Conservation (phyloP, 1,140 invertebrate species). For the Homalodisca vitripennis region DNA sequence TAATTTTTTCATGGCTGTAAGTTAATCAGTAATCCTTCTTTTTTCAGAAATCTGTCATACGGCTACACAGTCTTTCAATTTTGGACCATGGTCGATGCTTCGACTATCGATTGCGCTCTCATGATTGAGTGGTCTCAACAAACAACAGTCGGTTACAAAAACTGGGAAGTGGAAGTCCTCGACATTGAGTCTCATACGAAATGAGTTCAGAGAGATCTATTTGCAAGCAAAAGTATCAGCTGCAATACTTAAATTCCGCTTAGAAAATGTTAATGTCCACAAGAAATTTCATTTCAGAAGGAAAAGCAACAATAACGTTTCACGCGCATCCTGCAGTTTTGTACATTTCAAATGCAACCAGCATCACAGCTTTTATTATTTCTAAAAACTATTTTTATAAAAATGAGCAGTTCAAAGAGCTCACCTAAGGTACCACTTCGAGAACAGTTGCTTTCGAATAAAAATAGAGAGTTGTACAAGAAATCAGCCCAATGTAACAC, state of each 20-base stretch:
- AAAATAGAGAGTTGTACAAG: constrained; percentile 64
- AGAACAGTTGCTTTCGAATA: constrained; percentile 66
- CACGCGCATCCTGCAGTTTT: constrained; percentile 72
- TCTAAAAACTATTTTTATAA: constrained; percentile 77
- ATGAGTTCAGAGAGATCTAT: constrained; percentile 65
- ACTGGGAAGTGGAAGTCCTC: constrained; percentile 53
- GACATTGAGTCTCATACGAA: constrained; percentile 66
- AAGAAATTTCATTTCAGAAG: constrained; percentile 89
- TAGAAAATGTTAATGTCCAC: constrained; percentile 74
- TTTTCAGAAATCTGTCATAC: no score
- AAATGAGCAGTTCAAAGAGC: constrained; percentile 60
- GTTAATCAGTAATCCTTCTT: no score
- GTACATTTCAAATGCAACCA: constrained; percentile 86
- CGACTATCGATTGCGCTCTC: constrained; percentile 16
- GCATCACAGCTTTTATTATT: constrained; percentile 75
- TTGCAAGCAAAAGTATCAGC: background rate
- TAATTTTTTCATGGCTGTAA: no score
- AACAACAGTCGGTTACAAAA: constrained; percentile 37
- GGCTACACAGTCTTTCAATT: no score
- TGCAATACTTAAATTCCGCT: constrained; percentile 51
- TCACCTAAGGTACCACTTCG: constrained; percentile 53
- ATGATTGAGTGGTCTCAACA: constrained; percentile 40
- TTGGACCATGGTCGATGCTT: background rate
- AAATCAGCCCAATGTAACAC: constrained; percentile 85
- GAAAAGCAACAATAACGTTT: constrained; percentile 87